Evolutionary conservation across 2,888 invertebrate genomes (phyloP).

Genomic region (Dione vanillae): DNA sequence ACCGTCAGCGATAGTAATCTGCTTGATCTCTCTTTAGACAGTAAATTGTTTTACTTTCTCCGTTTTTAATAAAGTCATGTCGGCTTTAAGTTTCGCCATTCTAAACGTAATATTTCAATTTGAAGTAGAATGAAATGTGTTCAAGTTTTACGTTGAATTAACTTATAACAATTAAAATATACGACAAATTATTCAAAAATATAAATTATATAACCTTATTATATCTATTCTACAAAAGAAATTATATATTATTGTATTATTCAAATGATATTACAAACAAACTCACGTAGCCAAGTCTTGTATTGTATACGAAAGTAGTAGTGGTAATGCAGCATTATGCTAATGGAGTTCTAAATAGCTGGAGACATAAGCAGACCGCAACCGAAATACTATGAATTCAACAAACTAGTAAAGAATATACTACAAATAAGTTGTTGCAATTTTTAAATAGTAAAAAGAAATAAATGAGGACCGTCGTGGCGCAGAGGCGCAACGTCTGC

Average conservation of each 20-base stretch:
- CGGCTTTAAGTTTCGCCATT: too few species aligned
- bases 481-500: too few species aligned
- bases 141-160: too few species aligned
- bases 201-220: neutral
- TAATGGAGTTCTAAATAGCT: constrained; percentile 73
- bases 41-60: too few species aligned
- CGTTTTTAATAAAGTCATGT: too few species aligned
- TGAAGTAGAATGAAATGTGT: neutral
- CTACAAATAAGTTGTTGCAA: neutral
- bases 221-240: constrained; percentile 1
- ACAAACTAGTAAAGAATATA: constrained; percentile 60
- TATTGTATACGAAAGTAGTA: constrained; percentile 21
- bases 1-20: too few species aligned
- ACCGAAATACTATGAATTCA: constrained; percentile 68
- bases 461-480: too few species aligned
- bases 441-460: neutral
- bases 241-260: constrained; percentile 1
- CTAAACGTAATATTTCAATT: too few species aligned
- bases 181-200: neutral
- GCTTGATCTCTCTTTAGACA: too few species aligned
- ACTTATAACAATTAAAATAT: neutral
- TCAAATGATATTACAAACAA: constrained; percentile 26
- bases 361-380: constrained; percentile 71
- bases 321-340: constrained; percentile 70
- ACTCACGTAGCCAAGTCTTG: constrained; percentile 27